A percentile compares a stretch with the other conserved stretches of the same genome.
Evolutionary conservation across 2,113 vertebrate genomes (phyloP).

Genomic region (Rhadina sibilatrix): DNA sequence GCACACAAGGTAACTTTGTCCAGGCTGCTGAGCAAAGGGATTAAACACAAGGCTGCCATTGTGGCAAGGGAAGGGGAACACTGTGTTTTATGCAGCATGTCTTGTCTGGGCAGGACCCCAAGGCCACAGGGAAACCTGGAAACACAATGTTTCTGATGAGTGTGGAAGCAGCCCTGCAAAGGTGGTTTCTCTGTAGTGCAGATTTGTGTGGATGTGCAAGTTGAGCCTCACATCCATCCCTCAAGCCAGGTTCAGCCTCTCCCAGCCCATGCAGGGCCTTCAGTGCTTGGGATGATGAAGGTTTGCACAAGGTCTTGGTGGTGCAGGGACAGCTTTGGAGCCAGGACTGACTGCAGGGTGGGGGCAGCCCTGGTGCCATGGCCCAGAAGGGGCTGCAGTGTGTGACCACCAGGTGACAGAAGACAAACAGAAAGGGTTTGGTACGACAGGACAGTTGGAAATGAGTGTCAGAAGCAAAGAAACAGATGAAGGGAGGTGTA

Average conservation of each 20-base stretch:
- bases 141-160: not conserved
- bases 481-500: not conserved
- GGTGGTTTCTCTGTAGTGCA: not conserved
- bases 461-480: not conserved
- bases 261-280: not conserved
- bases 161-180: not conserved
- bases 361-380: not conserved
- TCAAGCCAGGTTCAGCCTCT: not conserved
- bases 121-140: not conserved
- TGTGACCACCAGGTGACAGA: not conserved
- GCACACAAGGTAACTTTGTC: constrained; percentile 58
- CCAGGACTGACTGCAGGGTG: too few relatives aligned
- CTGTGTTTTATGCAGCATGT: not conserved
- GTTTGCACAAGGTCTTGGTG: not conserved
- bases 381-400: not conserved
- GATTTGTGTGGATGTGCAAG: not conserved
- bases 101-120: not conserved
- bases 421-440: not conserved
- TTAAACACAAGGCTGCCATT: constrained; percentile 46
- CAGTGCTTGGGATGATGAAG: not conserved
- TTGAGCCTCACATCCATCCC: not conserved
- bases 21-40: constrained; percentile 33
- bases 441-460: not conserved
- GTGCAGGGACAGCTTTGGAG: not conserved
- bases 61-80: not conserved